Conservation (phyloP, 2,113 vertebrate species). For the Vimba vimba region DNA sequence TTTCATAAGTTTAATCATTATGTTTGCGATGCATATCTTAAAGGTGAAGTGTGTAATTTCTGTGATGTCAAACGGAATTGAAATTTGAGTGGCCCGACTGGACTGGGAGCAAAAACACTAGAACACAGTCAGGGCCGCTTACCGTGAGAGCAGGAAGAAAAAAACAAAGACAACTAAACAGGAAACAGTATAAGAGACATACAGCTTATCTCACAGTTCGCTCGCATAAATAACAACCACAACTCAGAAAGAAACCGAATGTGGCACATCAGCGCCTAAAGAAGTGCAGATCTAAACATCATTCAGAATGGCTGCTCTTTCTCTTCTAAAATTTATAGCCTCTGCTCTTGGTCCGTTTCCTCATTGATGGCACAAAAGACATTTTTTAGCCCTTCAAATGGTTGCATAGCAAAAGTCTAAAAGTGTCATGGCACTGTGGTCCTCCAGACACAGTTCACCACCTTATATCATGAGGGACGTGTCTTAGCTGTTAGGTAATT, state of each 20-base stretch:
- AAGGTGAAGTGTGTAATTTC: background rate
- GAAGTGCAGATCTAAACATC: conserved; percentile 55
- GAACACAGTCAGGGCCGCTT: background rate
- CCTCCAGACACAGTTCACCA: background rate
- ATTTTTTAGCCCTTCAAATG: conserved; percentile 55
- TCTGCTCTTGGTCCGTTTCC: conserved; percentile 17
- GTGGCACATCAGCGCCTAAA: conserved; percentile 37
- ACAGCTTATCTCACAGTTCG: background rate
- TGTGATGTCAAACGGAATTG: background rate
- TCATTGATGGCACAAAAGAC: conserved; percentile 46
- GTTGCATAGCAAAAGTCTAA: conserved; percentile 56
- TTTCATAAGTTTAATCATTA: too few relatives aligned
- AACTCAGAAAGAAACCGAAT: background rate
- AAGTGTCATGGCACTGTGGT: background rate
- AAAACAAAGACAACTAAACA: conserved; percentile 21
- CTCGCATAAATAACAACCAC: background rate
- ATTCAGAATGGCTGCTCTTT: conserved; percentile 28
- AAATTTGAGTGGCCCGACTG: background rate
- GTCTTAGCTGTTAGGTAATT: background rate
- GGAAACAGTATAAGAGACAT: conserved; percentile 12
- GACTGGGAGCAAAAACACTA: too few relatives aligned
- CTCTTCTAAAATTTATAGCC: conserved; percentile 52
- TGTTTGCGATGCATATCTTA: background rate
- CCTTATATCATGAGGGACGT: conserved; percentile 6
- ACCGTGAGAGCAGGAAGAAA: background rate